Evolutionary conservation across 2,888 invertebrate species (phyloP), one percentile per base, ranked within the genome.

Genomic region (Lamellibrachia columna): DNA sequence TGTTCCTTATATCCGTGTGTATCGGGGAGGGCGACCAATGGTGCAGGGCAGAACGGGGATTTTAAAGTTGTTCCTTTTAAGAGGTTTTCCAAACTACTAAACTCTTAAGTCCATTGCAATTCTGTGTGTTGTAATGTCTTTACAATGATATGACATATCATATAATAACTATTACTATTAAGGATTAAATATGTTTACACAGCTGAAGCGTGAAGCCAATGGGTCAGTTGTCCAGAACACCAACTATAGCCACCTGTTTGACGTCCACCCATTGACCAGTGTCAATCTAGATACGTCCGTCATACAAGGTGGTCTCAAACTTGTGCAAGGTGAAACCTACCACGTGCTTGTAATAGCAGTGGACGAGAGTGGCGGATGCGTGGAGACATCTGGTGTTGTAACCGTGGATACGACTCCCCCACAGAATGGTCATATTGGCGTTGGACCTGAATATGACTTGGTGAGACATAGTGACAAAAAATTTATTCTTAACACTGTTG

Each of bases 331-430:
- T 28, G 60, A 11, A 15, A 75, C 60, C 6, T 75, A 75, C 15
- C 60, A 75, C 11, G 60, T 75, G 60, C 15, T 75, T 52, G 91
- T 93, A 93, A 28, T 60, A 94, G 95, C 94, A 7, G 93, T 94
- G 7, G 94, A 95, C 92, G 93, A 94, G 55, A 93, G 94, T 9
- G 95, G 95, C 7, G 94, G 94, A 90, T 95, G 95, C 93, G 94
- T 93, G 60, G 93, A 94, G 94, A 93, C 93, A 0, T 93, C 92
- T 11, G 93, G 92, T 9, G 92, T 91, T 53, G 94, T 94, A 55
- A 92, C 92, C 2, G 94, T 95, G 1, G 95, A 95, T 92, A 91
- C 93, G 0, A 94, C 94, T 8, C 91, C 93, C 15, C 95, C 95
- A 11, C 92, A n/a, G 52, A 90, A 90, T 53, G 95, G 95, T 53